Percentiles rank a stretch among this genome's conserved stretches.
Evolutionary conservation across 1,140 invertebrate genomes (phyloP).

Genomic region (Psilanteris sp.): DNA sequence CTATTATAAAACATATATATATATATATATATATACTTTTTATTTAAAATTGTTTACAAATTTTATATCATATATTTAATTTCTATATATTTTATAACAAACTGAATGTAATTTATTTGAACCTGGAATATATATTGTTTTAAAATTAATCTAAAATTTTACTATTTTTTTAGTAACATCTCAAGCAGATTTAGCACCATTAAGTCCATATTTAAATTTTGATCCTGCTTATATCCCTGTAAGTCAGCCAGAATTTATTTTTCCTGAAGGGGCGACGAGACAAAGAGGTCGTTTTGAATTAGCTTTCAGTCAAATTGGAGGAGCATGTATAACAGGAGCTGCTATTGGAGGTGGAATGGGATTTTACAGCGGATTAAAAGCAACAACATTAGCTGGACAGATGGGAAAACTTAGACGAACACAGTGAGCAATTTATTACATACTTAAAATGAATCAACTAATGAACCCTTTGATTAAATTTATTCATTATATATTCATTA

Average conservation of each 20-base stretch:
- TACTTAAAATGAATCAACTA: no score
- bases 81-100: no score
- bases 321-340: conserved; percentile 90
- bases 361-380: conserved; percentile 91
- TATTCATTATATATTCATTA: no score
- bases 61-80: no score
- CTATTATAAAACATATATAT: no score
- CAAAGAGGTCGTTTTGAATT: conserved; percentile 91
- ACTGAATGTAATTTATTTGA: no score
- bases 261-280: conserved; percentile 91
- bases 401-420: conserved; percentile 93
- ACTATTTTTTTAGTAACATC: conserved; percentile 67
- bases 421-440: conserved; percentile 83
- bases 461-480: no score
- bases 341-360: conserved; percentile 90
- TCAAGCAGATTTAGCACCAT: conserved; percentile 76
- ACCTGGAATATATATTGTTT: no score
- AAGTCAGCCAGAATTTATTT: conserved; percentile 94
- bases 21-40: no score
- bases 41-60: no score
- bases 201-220: conserved; percentile 96
- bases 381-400: conserved; percentile 90
- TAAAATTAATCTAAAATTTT: no score
- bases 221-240: conserved; percentile 90
- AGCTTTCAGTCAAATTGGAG: conserved; percentile 96